These are phyloP conservation scores for Tachysurus vachellii DNA, from an alignment of 2,113 vertebrate species.

Conservation along the genomic window DNA sequence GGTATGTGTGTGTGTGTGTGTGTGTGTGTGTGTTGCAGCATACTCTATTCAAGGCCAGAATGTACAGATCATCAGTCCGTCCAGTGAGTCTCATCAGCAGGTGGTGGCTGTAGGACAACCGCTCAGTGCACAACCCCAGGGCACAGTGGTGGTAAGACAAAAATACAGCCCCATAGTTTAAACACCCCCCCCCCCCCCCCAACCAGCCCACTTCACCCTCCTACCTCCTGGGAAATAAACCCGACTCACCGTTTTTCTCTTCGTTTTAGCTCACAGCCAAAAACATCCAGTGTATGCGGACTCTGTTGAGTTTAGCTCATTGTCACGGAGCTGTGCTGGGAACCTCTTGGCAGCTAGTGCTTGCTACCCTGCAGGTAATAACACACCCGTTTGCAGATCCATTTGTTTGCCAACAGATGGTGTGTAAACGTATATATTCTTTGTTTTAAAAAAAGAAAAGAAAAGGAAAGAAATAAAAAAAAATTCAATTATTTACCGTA, in stretches of 20 bases:
- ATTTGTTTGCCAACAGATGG: neutral
- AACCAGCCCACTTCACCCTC: neutral
- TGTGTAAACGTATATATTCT: neutral
- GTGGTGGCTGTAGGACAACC: constrained; percentile 98
- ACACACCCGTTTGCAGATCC: neutral
- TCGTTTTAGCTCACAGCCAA: constrained; percentile 88
- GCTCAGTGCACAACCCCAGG: constrained; percentile 90
- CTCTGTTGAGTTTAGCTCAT: constrained; percentile 92
- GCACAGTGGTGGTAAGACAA: constrained; percentile 92
- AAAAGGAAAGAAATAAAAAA: neutral
- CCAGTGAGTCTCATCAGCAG: constrained; percentile 98
- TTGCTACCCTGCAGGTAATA: constrained; percentile 94
- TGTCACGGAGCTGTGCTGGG: constrained; percentile 94
- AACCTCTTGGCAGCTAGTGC: constrained; percentile 96
- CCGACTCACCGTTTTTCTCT: neutral
- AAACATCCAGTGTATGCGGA: constrained; percentile 99
- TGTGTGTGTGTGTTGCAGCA: constrained; percentile 71
- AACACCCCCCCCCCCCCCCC: too few relatives aligned
- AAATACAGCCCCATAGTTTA: neutral
- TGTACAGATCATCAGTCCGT: constrained; percentile 97
- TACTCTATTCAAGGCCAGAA: constrained; percentile 97
- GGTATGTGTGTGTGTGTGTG: constrained; percentile 7
- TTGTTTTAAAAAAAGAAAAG: neutral
- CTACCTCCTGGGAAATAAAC: neutral
- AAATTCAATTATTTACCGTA: too few relatives aligned